Conservation (phyloP, 2,797 vertebrate genomes). For the Alcedo atthis region DNA sequence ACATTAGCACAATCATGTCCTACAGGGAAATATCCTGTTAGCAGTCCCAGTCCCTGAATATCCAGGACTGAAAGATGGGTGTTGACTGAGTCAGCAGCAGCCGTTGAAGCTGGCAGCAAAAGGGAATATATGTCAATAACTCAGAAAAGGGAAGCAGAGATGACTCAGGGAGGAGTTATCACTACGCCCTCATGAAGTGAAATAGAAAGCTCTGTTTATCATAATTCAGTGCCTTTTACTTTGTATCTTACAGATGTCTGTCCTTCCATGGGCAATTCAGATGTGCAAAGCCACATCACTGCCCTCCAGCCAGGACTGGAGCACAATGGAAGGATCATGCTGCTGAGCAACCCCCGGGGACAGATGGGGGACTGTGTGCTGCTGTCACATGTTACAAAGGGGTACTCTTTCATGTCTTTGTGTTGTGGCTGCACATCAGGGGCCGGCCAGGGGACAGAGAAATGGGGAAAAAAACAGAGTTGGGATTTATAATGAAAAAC, state of each 20-base stretch:
- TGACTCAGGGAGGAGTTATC: neutral
- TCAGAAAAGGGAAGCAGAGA: constrained; percentile 8
- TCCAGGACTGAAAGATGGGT: neutral
- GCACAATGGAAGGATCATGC: neutral
- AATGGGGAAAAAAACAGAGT: neutral
- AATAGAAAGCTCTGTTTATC: neutral
- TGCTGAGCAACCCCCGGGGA: neutral
- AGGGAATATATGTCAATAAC: constrained; percentile 6
- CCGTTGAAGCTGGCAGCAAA: neutral
- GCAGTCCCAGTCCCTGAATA: constrained; percentile 21
- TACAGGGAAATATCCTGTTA: constrained; percentile 6
- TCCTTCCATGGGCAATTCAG: constrained; percentile 3
- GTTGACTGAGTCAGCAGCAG: constrained; percentile 31
- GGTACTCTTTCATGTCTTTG: neutral
- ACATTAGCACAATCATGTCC: neutral
- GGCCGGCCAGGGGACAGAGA: neutral
- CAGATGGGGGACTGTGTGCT: neutral
- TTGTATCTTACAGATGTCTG: neutral
- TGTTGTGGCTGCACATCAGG: neutral
- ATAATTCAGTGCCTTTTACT: neutral
- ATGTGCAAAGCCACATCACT: neutral
- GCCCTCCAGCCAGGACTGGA: neutral
- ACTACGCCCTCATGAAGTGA: neutral
- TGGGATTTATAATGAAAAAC: neutral
- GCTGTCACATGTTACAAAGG: constrained; percentile 22